These are phyloP conservation scores for Caenorhabditis zanzibari DNA, from an alignment of 2,888 invertebrate genomes.

Conservation along the genomic window DNA sequence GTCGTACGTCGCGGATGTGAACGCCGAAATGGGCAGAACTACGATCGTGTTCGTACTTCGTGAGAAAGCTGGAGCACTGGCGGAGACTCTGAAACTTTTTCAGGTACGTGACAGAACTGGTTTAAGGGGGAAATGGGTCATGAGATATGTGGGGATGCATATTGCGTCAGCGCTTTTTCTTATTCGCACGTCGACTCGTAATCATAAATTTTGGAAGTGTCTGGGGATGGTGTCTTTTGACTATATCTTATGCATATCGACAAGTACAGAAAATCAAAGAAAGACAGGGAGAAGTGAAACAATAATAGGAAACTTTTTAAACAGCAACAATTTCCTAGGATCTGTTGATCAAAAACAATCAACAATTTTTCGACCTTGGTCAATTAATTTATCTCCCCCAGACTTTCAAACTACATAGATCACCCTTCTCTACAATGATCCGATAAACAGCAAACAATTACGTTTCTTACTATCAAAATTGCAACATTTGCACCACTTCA, in stretches of 20 bases:
- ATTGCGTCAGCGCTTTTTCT: slow-evolving; percentile 50
- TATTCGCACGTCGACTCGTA: slow-evolving; percentile 34
- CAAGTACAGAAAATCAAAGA: neutral
- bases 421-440: neutral
- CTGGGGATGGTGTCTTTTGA: neutral
- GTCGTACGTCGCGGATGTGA: slow-evolving; percentile 82
- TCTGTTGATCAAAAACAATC: too few species aligned
- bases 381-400: neutral
- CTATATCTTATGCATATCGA: neutral
- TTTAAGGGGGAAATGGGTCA: slow-evolving; percentile 3
- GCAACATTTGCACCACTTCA: slow-evolving; percentile 20
- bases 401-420: slow-evolving; percentile 12
- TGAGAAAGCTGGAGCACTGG: slow-evolving; percentile 92
- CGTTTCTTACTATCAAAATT: neutral
- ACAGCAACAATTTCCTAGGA: too few species aligned
- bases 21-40: slow-evolving; percentile 78
- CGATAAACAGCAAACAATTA: slow-evolving; percentile 5
- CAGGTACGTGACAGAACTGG: slow-evolving; percentile 86
- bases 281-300: neutral
- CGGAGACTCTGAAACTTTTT: slow-evolving; percentile 92
- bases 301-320: neutral
- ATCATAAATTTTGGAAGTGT: neutral
- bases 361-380: neutral
- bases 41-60: slow-evolving; percentile 93
- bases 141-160: slow-evolving; percentile 10